Evolutionary conservation across 2,797 vertebrate species (phyloP), one percentile per base, ranked within the genome.

Genomic region (Cyclura pinguis): DNA sequence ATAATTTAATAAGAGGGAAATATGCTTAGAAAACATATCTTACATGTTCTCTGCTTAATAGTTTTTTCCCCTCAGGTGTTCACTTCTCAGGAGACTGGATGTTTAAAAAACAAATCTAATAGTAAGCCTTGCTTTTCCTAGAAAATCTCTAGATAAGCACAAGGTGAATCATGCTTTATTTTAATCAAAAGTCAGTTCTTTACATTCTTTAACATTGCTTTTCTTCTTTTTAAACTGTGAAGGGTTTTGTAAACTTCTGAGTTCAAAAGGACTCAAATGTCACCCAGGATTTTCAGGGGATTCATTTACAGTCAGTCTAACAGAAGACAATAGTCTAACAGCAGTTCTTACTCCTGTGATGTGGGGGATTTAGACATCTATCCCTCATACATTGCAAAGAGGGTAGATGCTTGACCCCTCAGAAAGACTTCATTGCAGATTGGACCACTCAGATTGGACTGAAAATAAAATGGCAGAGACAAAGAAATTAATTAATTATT

Each of bases 91-190:
- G 91, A 92, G 94, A 92, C 84, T 35, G 88, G 42, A 80, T 89
- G 42, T 94, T 95, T 94, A 92, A 92, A 95, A 95, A 94, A 83
- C 85, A 93, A 93, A 95, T 93, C 92, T 91, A 93, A 89, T 85
- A 24, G 59, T 0, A 24, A 90, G 38, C 91, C 92, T 92, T 94
- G 86, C 93, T 94, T 95, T 95, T 64, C 94, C 89, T 95, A 88
- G 89, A 94, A 96, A 95, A 95, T 93, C 91, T 93, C 90, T 74
- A 93, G 94, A 95, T 91, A 93, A 96, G 83, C 84, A 88, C 84
- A 91, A 94, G 73, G 90, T 85, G 89, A 93, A 91, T 86, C 0
- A 0, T 3, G 6, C 85, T 27, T 93, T 93, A 86, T 88, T 94
- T 93, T 74, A 89, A 86, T 89, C 91, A 92, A 87, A 69, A 94